Conservation (phyloP, 2,888 invertebrate genomes). For the Ryuthela nishihirai region DNA sequence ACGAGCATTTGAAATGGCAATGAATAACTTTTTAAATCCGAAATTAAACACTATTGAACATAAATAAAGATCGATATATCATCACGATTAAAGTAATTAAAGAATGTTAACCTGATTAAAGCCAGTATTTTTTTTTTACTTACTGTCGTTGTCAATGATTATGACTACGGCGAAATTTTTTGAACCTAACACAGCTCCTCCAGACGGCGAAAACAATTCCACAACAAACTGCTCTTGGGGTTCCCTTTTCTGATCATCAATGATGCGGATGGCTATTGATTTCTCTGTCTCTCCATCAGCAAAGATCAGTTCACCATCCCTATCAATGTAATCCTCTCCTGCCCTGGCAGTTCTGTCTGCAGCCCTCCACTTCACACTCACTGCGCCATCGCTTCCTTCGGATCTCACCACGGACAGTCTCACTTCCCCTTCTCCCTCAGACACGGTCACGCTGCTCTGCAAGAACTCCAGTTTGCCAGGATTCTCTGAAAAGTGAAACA, state of each 20-base stretch:
- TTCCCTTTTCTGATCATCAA: conserved; percentile 1
- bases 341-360: not conserved
- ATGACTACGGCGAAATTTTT: too few species aligned
- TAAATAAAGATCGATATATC: too few species aligned
- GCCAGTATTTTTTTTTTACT: too few species aligned
- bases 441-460: not conserved
- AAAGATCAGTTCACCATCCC: conserved; percentile 3
- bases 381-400: conserved; percentile 1
- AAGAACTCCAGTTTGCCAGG: conserved; percentile 4
- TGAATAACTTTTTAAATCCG: too few species aligned
- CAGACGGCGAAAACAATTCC: conserved; percentile 9
- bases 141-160: too few species aligned
- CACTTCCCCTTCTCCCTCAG: not conserved
- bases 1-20: too few species aligned
- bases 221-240: not conserved
- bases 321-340: not conserved
- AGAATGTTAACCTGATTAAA: too few species aligned
- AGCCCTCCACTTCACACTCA: conserved; percentile 5
- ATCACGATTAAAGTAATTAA: too few species aligned
- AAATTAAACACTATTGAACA: too few species aligned
- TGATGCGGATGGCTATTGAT: conserved; percentile 1
- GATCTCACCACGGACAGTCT: conserved; percentile 2
- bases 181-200: not conserved
- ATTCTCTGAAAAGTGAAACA: too few species aligned
- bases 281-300: not conserved